Evolutionary conservation across 2,888 invertebrate species (phyloP), one percentile per base, ranked within the genome.

Genomic region (Cephonodes hylas): DNA sequence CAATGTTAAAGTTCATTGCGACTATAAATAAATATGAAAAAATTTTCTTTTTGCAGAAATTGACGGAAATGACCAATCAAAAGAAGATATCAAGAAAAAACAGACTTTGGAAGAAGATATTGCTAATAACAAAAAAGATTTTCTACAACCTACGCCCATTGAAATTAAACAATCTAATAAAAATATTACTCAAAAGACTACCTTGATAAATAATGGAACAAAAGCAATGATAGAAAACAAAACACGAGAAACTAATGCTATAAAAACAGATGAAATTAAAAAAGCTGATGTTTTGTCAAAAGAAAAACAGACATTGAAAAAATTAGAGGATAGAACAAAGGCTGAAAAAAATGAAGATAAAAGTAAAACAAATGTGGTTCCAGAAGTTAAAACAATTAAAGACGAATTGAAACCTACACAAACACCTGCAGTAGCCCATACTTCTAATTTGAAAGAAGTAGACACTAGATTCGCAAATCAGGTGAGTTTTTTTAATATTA

Each of bases 11-110:
- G n/a, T n/a, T n/a, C n/a, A n/a, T n/a, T n/a, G n/a, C n/a, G n/a
- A n/a, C n/a, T 42, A 42, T 13, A 20, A 45, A 4, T 18, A 44
- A 44, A 18, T 8, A 7, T 20, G n/a, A 44, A 8, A 18, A 42
- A 27, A 20, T 13, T 13, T 42, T 10, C 53, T 8, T 15, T 38
- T 83, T 81, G 13, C 81, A 89, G 90, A 89, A 74, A 81, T 90
- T 42, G 88, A 89, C 18, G 86, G 85, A 0, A 87, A 84, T n/a
- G 81, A 71, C 31, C 84, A 77, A 58, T 76, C 79, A 44, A 69
- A 66, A 62, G 63, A 58, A 2, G 63, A 64, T 10, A 63, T 65
- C 15, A 70, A 65, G 15, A 69, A 65, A 56, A 63, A 45, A n/a
- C 63, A 61, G 7, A 63, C 59, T 38, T 63, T 63, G 59, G 57